Evolutionary conservation across 2,888 invertebrate genomes (phyloP), one percentile per base, ranked within the genome.

Genomic region (Athalia cordata): DNA sequence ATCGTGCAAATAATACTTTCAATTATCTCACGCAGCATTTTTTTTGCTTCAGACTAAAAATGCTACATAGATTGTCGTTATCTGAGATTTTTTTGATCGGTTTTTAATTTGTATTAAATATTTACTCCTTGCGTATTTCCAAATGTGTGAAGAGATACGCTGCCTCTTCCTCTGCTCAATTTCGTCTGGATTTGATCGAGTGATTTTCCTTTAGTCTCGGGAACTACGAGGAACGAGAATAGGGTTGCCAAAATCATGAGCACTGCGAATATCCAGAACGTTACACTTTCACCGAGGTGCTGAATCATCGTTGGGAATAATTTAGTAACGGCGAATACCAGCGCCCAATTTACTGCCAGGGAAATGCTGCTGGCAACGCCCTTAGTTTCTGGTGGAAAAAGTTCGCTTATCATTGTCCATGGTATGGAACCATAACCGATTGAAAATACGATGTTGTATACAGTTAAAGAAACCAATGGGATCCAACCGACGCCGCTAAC

Each of bases 401-500:
- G 83, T 84, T 91, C 92, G 66, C 92, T 85, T 84, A 91, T 89
- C 80, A 91, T 86, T n/a, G 91, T 85, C 88, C 91, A 92, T 0
- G 91, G 91, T 45, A 91, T 90, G 0, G 91, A 90, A 3, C 91
- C 91, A 79, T 89, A 91, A n/a, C 91, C 91, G 5, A 91, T 80
- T 5, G 91, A 88, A 84, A 91, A 92, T 0, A 89, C 89, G 5
- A 90, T 84, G 79, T 91, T 90, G 85, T 89, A 92, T 47, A 90
- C 81, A 1, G 90, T 83, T 6, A 92, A 82, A 67, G 89, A 89
- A 3, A 87, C 81, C 0, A 92, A 82, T 0, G 92, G 92, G 6
- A 92, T 77, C 91, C 91, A 91, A 6, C 87, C 87, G 9, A 91
- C 81, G 43, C 83, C 83, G 3, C 80, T 62, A 0, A 87, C 84